phyloP scores from a whole-genome alignment of 37 sponge, comb jelly and placozoan species.

The Dysidea cf. avara region DNA sequence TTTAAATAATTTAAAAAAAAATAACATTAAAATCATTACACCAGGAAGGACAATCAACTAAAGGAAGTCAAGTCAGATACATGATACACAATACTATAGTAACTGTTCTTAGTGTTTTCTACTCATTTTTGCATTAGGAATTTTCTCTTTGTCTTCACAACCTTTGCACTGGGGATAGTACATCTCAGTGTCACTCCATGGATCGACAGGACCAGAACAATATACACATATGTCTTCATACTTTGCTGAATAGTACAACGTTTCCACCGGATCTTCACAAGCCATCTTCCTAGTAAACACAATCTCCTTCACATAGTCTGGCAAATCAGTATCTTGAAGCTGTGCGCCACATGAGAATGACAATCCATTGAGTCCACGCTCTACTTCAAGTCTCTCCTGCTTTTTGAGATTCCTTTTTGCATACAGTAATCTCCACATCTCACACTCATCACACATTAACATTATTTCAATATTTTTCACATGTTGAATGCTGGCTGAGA shows the following conservation, averaged over 20 bases:
- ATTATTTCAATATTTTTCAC: conserved; percentile 14
- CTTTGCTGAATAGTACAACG: conserved; percentile 23
- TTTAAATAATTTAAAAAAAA: no score
- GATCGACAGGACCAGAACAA: conserved; percentile 8
- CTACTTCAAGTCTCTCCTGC: conserved; percentile 24
- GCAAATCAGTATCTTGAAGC: conserved; percentile 29
- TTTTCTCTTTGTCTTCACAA: no score
- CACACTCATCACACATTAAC: conserved; percentile 36
- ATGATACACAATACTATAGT: no score
- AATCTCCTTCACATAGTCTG: conserved; percentile 23
- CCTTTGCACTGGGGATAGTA: conserved; percentile 2
- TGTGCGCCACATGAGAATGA: conserved; percentile 40
- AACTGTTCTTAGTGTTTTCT: no score
- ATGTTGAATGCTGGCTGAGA: conserved; percentile 21
- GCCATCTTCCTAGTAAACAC: conserved; percentile 15
- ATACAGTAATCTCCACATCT: conserved; percentile 23
- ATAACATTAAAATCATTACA: no score
- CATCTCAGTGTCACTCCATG: conserved; percentile 15
- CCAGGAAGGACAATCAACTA: no score
- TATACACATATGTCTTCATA: conserved; percentile 37
- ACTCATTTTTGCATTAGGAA: no score
- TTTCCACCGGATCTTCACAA: conserved; percentile 27
- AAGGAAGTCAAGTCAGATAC: no score
- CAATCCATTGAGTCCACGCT: conserved; percentile 15
- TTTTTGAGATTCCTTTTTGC: conserved; percentile 3